Evolutionary conservation across 2,797 vertebrate species (phyloP).

Genomic region (Acomys russatus): DNA sequence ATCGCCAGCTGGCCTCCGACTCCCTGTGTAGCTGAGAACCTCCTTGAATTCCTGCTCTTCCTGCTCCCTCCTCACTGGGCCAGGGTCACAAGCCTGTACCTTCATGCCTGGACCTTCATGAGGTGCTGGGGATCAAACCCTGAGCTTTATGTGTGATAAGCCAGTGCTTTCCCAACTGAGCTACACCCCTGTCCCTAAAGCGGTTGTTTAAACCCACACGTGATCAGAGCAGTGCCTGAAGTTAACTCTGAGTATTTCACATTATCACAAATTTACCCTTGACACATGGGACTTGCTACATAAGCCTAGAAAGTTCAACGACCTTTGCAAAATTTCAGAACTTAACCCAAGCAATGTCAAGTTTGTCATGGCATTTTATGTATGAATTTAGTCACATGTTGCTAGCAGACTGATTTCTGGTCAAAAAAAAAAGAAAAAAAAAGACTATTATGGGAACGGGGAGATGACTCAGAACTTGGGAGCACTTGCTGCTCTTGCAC

Average conservation of each 20-base stretch:
- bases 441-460: background rate
- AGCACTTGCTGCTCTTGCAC: background rate
- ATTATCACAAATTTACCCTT: background rate
- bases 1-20: background rate
- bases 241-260: background rate
- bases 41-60: background rate
- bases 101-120: background rate
- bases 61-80: background rate
- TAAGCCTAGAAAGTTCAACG: background rate
- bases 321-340: background rate
- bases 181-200: background rate
- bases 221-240: background rate
- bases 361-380: background rate
- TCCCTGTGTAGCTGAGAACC: background rate
- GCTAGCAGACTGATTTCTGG: background rate
- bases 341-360: background rate
- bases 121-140: background rate
- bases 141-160: background rate
- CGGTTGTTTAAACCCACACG: background rate
- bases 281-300: background rate
- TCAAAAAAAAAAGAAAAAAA: conserved; percentile 10
- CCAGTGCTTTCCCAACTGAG: background rate
- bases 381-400: background rate
- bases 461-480: background rate
- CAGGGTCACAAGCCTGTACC: background rate